Percentiles rank a stretch among this genome's conserved stretches.
phyloP scores from a whole-genome alignment of 2,888 invertebrate species.

The Ganaspis brasiliensis region DNA sequence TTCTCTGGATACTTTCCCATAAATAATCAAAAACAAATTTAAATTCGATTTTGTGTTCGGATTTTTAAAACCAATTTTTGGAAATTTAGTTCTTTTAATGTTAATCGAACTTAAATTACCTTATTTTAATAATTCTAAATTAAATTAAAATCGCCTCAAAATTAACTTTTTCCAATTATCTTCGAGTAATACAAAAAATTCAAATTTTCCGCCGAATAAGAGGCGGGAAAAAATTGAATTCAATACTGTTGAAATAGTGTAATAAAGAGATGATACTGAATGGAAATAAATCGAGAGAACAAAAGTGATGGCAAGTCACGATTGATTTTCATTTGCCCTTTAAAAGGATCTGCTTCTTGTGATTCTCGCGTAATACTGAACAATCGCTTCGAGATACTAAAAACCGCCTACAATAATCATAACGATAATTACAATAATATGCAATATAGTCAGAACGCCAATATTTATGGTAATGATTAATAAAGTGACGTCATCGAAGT shows the following conservation, averaged over 20 bases:
- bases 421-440: slow-evolving; percentile 49
- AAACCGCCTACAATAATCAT: slow-evolving; percentile 55
- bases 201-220: no score
- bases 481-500: slow-evolving; percentile 46
- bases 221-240: slow-evolving; percentile 4
- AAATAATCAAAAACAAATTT: no score
- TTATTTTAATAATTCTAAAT: no score
- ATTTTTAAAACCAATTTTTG: no score
- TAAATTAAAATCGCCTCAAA: no score
- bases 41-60: no score
- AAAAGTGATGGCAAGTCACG: slow-evolving; percentile 37
- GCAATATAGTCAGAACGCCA: slow-evolving; percentile 31
- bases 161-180: no score
- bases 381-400: slow-evolving; percentile 57
- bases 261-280: not conserved
- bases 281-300: slow-evolving; percentile 24
- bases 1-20: slow-evolving; percentile 24
- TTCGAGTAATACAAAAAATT: no score
- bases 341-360: slow-evolving; percentile 24
- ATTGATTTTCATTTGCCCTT: slow-evolving; percentile 24
- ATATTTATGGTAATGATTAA: slow-evolving; percentile 35
- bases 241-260: no score
- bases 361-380: slow-evolving; percentile 56
- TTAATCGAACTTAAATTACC: no score
- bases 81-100: no score